Base-by-base conservation (phyloP, 2,888 invertebrate species). In the Pterostichus madidus region DNA sequence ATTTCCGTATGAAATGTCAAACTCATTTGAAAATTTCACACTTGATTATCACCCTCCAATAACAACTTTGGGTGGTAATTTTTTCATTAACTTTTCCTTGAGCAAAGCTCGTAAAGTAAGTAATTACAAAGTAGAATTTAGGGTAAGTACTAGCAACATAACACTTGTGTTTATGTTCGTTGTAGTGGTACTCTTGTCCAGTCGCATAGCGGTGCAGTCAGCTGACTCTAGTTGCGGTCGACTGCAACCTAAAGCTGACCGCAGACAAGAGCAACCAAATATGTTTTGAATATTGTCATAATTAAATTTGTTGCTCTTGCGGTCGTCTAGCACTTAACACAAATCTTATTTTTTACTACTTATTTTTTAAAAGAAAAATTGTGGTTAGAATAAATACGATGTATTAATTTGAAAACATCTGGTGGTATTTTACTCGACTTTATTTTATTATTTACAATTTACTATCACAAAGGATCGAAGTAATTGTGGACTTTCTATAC, bases 211-310 rank as follows among this genome's bases (percentile, higher is more conserved):
- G n/a, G 35, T 68, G 31, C 35, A 73, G 73, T 73, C 73, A 73
- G 73, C 49, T 73, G 73, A 73, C 73, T 49, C 39, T 5, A 1
- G 68, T 1, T 73, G 73, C 46, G 73, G 73, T 73, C n/a, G 17
- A 44, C 73, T 73, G 13, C 44, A 73, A 24, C 15, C 24, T 15
- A 46, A 10, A 73, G 73, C 73, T 73, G 46, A 73, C 73, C 73
- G 49, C 73, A 73, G 73, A 73, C 73, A 46, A n/a, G 17, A 44
- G 5, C 49, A 13, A 5, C 31, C 49, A 17, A 46, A 73, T 24
- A 73, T 46, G 49, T 73, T 73, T 59, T 13, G 24, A 46, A 73
- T 73, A 64, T 64, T 64, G 64, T 35, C 64, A 35, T 64, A 73
- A 73, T 49, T 73, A 46, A 44, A 49, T 73, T 73, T 64, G 39